These are phyloP conservation scores for Apus apus DNA, from an alignment of 2,113 vertebrate species.

Conservation along the genomic window DNA sequence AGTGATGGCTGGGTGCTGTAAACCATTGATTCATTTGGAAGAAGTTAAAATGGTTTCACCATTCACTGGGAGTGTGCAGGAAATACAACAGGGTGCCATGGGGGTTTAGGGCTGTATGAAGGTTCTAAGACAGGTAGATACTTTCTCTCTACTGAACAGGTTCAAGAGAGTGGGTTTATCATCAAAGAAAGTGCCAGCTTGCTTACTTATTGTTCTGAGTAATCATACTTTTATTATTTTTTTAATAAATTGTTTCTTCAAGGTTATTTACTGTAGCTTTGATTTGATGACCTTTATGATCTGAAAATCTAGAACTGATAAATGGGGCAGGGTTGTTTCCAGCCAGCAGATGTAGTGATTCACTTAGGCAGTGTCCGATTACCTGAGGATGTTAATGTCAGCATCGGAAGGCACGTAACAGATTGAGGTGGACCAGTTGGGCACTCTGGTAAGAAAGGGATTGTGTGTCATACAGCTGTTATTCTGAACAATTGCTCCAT, in stretches of 20 bases:
- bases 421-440: neutral
- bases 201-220: neutral
- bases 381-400: neutral
- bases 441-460: neutral
- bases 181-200: neutral
- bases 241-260: neutral
- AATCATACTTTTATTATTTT: neutral
- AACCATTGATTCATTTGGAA: neutral
- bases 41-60: neutral
- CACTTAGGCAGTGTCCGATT: neutral
- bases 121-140: neutral
- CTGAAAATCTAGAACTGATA: neutral
- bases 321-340: neutral
- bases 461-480: neutral
- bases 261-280: neutral
- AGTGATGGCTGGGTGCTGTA: fast-evolving
- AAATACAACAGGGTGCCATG: neutral
- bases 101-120: neutral
- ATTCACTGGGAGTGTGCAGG: neutral
- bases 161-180: neutral
- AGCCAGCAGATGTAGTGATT: neutral
- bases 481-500: neutral
- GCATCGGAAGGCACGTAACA: neutral
- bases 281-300: neutral
- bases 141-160: neutral